A percentile compares a stretch with the other conserved stretches of the same genome.
phyloP scores from a whole-genome alignment of 2,888 invertebrate genomes.

The Cryptocephalus primarius region DNA sequence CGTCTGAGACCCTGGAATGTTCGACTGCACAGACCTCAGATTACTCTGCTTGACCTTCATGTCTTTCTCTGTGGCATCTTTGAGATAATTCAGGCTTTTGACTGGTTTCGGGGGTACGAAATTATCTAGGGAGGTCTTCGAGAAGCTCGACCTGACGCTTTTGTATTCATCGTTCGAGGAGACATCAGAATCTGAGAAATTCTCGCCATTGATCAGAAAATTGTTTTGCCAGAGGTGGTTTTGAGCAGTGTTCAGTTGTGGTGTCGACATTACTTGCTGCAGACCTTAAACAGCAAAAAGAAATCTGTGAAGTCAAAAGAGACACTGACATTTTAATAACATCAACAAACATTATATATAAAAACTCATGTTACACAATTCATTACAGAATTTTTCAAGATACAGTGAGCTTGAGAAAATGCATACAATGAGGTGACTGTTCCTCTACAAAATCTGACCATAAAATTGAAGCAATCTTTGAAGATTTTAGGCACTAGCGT shows the following conservation, averaged over 20 bases:
- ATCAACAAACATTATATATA: too few relatives aligned
- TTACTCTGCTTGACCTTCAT: constrained; percentile 15
- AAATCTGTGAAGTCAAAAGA: not conserved
- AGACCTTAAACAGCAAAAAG: constrained; percentile 46
- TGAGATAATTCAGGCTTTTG: constrained; percentile 17
- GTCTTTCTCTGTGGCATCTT: constrained; percentile 1
- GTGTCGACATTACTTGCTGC: constrained; percentile 34
- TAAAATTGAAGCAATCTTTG: too few relatives aligned
- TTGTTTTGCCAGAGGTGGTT: constrained; percentile 21
- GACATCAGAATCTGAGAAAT: constrained; percentile 30
- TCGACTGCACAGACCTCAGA: constrained; percentile 8
- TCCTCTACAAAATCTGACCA: too few relatives aligned
- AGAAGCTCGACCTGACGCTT: constrained; percentile 21
- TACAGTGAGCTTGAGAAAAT: too few relatives aligned
- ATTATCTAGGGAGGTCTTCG: constrained; percentile 20
- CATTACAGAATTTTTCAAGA: too few relatives aligned
- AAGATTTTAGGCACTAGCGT: too few relatives aligned
- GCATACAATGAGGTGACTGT: too few relatives aligned
- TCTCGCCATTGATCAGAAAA: constrained; percentile 21
- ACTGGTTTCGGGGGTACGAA: constrained; percentile 12
- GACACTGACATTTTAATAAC: too few relatives aligned
- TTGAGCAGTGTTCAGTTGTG: constrained; percentile 20
- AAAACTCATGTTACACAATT: too few relatives aligned
- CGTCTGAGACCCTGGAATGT: constrained; percentile 14
- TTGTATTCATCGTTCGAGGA: constrained; percentile 30